Base-by-base conservation (phyloP, 1,140 invertebrate genomes). In the Agrypnia vestita region DNA sequence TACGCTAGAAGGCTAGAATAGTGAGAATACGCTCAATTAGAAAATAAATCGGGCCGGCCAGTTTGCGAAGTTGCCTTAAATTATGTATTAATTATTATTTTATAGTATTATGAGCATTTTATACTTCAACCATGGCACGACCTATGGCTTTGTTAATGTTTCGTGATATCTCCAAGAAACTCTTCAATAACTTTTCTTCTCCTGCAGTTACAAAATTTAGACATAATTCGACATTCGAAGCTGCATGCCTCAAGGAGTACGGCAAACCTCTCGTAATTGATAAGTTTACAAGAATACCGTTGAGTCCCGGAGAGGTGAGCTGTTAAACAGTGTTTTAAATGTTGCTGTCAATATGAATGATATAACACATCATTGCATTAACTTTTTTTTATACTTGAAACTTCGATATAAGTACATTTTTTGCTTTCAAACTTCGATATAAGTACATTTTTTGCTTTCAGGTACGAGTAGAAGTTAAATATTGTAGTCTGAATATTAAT, bases 401-500 rank as follows among this genome's bases (percentile, higher is more conserved):
- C n/a, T n/a, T n/a, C n/a, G n/a, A n/a, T n/a, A n/a, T n/a, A n/a
- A n/a, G n/a, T n/a, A n/a, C n/a, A n/a, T n/a, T n/a, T n/a, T n/a
- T n/a, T n/a, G n/a, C n/a, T n/a, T n/a, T n/a, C n/a, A n/a, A n/a
- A n/a, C n/a, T 35, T 35, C 1, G 6, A 35, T 6, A 35, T 35
- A 35, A 35, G 9, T 64, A 64, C 13, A 64, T 79, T 61, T 43
- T 61, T 74, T 17, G 44, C 35, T 76, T 67, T 46, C 49, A 79
- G 82, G 87, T 88, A 3, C 84, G 90, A 43, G 86, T 92, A 44
- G 84, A 86, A 79, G 89, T 91, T 11, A 85, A 89, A 82, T 89
- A 88, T 55, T 90, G 90, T 83, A 91, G 91, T 61, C 87, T 92
- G n/a, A 92, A 92, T 85, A 89, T 89, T 47, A 86, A 88, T 49